Evolutionary conservation across 2,888 invertebrate species (phyloP).

Genomic region (Euzophera pinguis): DNA sequence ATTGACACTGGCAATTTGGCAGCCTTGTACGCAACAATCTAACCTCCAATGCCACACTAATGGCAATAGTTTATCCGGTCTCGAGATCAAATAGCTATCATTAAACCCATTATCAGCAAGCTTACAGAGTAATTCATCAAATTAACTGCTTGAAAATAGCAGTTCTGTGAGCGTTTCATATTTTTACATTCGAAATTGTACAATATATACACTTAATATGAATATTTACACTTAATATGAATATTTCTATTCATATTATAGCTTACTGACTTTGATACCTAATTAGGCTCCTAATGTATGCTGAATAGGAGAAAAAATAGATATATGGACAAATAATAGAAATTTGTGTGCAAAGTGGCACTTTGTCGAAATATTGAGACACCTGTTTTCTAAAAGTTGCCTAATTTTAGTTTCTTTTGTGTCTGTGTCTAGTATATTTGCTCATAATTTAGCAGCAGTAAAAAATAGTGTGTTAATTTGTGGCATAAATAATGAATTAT

Average conservation of each 20-base stretch:
- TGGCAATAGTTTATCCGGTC: constrained; percentile 12
- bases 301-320: too few relatives aligned
- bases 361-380: constrained; percentile 8
- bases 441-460: neutral
- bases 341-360: constrained; percentile 3
- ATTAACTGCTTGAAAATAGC: constrained; percentile 8
- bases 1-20: constrained; percentile 4
- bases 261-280: too few relatives aligned
- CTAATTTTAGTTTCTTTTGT: neutral
- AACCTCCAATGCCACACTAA: constrained; percentile 10
- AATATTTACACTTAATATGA: too few relatives aligned
- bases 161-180: too few relatives aligned
- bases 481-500: too few relatives aligned
- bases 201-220: too few relatives aligned
- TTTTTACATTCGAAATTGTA: too few relatives aligned
- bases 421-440: neutral
- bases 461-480: too few relatives aligned
- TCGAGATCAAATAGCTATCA: constrained; percentile 12
- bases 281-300: too few relatives aligned
- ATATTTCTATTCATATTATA: too few relatives aligned
- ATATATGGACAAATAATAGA: too few relatives aligned
- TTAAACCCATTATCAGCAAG: constrained; percentile 7
- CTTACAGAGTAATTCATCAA: constrained; percentile 4
- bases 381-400: neutral
- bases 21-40: constrained; percentile 12